Evolutionary conservation across 2,888 invertebrate genomes (phyloP).

Genomic region (Vannuccia rotundouncinata): DNA sequence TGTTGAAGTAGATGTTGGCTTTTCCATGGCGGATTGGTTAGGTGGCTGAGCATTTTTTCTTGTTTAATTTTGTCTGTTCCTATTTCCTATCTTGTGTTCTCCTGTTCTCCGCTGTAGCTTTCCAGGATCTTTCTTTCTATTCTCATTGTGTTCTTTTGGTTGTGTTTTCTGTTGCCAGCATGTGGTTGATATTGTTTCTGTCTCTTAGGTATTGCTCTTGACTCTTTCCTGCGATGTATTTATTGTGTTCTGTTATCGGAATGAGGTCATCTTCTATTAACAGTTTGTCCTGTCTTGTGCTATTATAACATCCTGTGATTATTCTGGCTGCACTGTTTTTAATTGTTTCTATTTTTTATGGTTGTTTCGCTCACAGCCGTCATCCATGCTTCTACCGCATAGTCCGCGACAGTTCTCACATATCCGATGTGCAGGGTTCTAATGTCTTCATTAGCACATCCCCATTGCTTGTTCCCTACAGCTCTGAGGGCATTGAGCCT

Average conservation of each 20-base stretch:
- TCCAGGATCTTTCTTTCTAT: conserved; percentile 17
- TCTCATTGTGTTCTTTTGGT: conserved; percentile 14
- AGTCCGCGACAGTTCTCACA: conserved; percentile 27
- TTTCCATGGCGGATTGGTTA: too few relatives aligned
- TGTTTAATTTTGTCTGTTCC: too few relatives aligned
- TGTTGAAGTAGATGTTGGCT: too few relatives aligned
- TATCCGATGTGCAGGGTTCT: conserved; percentile 25
- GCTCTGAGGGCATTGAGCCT: conserved; percentile 22
- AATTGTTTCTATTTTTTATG: conserved; percentile 8
- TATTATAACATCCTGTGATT: conserved; percentile 6
- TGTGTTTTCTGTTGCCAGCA: not conserved
- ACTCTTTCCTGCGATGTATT: not conserved
- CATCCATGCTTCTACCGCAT: conserved; percentile 29
- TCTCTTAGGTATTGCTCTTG: conserved; percentile 4
- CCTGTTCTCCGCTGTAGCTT: conserved; percentile 19
- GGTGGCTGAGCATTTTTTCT: too few relatives aligned
- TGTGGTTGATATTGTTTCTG: conserved; percentile 12
- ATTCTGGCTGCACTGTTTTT: conserved; percentile 9
- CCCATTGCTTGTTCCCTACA: conserved; percentile 2
- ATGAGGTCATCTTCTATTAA: not conserved
- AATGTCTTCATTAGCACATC: conserved; percentile 10
- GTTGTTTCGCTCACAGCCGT: not conserved
- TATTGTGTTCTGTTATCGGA: not conserved
- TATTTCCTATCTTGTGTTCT: too few relatives aligned
- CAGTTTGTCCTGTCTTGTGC: not conserved